phyloP scores from a whole-genome alignment of 2,797 vertebrate genomes.

The Heterohyrax brucei region DNA sequence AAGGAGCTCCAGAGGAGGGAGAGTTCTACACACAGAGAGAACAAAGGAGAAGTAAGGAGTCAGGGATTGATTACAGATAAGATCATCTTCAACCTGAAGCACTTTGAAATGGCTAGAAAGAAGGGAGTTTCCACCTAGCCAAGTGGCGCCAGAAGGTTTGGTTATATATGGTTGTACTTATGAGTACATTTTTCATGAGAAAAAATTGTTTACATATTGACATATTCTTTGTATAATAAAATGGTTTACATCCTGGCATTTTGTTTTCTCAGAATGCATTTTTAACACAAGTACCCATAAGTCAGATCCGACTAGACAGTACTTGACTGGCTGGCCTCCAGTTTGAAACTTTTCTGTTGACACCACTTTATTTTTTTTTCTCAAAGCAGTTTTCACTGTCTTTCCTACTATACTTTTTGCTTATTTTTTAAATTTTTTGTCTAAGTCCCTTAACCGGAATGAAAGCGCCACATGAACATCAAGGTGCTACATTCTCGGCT shows the following conservation, averaged over 20 bases:
- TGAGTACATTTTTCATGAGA: background rate
- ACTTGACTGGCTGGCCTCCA: too few species aligned
- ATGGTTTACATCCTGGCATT: too few species aligned
- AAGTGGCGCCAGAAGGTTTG: background rate
- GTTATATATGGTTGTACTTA: background rate
- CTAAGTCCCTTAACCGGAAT: background rate
- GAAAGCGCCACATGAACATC: background rate
- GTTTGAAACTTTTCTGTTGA: too few species aligned
- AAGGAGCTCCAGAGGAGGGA: background rate
- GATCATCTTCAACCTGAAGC: background rate
- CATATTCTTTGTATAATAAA: background rate
- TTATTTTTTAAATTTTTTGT: background rate
- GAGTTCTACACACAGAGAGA: too few species aligned
- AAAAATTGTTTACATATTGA: background rate
- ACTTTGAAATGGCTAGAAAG: background rate
- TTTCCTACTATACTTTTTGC: background rate
- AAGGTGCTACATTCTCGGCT: background rate
- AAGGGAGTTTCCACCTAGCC: background rate
- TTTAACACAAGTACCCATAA: too few species aligned
- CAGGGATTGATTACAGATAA: background rate
- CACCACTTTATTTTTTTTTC: constrained; percentile 7
- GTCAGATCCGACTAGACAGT: too few species aligned
- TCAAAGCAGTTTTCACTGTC: background rate
- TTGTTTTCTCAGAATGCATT: too few species aligned
- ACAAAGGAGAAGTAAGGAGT: background rate